Conservation (phyloP, 2,113 vertebrate species). For the Rutilus rutilus region DNA sequence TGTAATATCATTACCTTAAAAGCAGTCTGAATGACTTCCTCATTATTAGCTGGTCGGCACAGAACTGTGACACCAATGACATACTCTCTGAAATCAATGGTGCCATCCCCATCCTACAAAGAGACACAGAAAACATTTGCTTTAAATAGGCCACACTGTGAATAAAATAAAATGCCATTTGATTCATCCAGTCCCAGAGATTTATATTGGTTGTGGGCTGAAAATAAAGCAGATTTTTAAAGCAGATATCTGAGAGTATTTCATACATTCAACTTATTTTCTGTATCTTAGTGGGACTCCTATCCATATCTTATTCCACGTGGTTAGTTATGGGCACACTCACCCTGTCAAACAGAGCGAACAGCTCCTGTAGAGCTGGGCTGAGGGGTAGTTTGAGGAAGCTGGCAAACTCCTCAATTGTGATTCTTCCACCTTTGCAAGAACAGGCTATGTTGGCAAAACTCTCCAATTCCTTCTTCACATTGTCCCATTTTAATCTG, state of each 20-base stretch:
- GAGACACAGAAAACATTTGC: background rate
- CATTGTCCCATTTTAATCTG: slow-evolving; percentile 92
- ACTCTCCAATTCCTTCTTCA: slow-evolving; percentile 86
- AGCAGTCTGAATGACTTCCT: slow-evolving; percentile 90
- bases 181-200: background rate
- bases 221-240: background rate
- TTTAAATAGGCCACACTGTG: slow-evolving; percentile 20
- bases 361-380: slow-evolving; percentile 86
- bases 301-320: background rate
- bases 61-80: slow-evolving; percentile 94
- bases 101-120: slow-evolving; percentile 89
- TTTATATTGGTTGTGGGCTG: background rate
- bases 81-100: slow-evolving; percentile 97
- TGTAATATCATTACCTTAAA: slow-evolving; percentile 81
- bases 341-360: slow-evolving; percentile 94
- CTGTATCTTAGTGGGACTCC: background rate
- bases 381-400: slow-evolving; percentile 90
- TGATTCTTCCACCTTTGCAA: slow-evolving; percentile 91
- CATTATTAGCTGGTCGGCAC: slow-evolving; percentile 93
- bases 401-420: slow-evolving; percentile 87
- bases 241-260: background rate
- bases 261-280: background rate
- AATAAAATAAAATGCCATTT: background rate
- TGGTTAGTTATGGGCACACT: slow-evolving; percentile 54
- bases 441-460: slow-evolving; percentile 87